A percentile compares a stretch with the other conserved stretches of the same genome.
phyloP scores from a whole-genome alignment of 1,140 invertebrate species.

The Drosophila nasuta region DNA sequence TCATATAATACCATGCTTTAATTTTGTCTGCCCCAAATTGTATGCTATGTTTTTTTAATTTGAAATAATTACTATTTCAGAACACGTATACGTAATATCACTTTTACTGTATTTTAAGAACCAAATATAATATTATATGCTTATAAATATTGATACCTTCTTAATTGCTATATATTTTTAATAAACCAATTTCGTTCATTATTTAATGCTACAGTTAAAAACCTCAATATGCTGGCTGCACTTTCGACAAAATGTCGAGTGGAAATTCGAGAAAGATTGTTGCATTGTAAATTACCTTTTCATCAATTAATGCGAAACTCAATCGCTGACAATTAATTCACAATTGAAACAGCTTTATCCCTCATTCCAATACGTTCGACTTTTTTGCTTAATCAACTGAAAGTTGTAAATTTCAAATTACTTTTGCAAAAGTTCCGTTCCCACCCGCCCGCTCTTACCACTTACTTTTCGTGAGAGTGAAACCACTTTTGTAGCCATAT shows the following conservation, averaged over 20 bases:
- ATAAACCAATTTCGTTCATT: background rate
- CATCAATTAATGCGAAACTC: conserved; percentile 33
- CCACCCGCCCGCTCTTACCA: background rate
- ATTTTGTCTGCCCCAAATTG: too few species aligned
- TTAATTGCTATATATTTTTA: too few species aligned
- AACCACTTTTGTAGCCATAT: conserved; percentile 49
- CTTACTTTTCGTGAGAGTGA: conserved; percentile 3
- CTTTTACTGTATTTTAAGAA: background rate
- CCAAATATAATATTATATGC: background rate
- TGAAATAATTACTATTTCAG: background rate
- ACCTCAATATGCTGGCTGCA: background rate
- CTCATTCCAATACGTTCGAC: conserved; percentile 3
- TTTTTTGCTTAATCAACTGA: conserved; percentile 48
- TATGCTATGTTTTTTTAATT: background rate
- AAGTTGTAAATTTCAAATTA: conserved; percentile 59
- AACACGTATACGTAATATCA: background rate
- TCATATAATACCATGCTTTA: too few species aligned
- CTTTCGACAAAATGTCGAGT: background rate
- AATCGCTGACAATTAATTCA: conserved; percentile 31
- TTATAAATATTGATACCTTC: too few species aligned
- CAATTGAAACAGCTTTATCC: conserved; percentile 22
- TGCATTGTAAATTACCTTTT: background rate
- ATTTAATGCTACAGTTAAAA: background rate
- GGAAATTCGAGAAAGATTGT: background rate
- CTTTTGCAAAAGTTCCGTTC: conserved; percentile 22